Percentiles rank a stretch among this genome's conserved stretches.
These are phyloP conservation scores for Drosophila melanogaster DNA, from an alignment of 1,140 invertebrate genomes.

Conservation along the genomic window DNA sequence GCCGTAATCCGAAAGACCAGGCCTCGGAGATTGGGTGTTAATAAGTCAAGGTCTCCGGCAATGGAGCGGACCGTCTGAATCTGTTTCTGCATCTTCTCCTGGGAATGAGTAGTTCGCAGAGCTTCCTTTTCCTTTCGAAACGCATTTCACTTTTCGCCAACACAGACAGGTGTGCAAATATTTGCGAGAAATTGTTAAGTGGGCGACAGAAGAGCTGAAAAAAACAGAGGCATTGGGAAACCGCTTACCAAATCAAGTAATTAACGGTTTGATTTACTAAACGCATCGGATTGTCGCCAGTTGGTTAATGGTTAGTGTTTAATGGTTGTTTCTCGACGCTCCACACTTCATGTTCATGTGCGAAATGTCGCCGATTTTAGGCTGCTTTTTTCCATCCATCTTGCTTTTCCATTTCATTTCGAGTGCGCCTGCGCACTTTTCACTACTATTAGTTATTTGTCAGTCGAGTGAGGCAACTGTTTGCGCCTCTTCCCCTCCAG, in stretches of 20 bases:
- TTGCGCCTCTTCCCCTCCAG: conserved; percentile 48
- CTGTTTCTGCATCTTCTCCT: too few relatives aligned
- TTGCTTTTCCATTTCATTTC: conserved; percentile 43
- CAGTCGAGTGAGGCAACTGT: conserved; percentile 30
- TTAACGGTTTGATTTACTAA: conserved; percentile 81
- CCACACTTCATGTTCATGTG: conserved; percentile 50
- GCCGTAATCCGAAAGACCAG: conserved; percentile 27
- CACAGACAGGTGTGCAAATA: conserved; percentile 53
- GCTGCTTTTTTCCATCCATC: conserved; percentile 20
- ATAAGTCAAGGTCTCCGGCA: conserved; percentile 72
- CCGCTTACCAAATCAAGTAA: conserved; percentile 79
- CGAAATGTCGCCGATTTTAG: conserved; percentile 44
- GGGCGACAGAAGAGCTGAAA: conserved; percentile 22
- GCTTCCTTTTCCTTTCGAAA: conserved; percentile 72
- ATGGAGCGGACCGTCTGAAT: conserved; percentile 34
- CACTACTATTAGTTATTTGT: conserved; percentile 47
- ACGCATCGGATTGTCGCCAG: conserved; percentile 69
- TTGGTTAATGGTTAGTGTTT: conserved; percentile 23
- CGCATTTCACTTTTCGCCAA: conserved; percentile 72
- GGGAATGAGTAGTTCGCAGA: conserved; percentile 7
- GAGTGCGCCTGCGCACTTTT: conserved; percentile 64
- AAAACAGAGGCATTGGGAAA: conserved; percentile 58
- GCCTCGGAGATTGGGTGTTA: conserved; percentile 52
- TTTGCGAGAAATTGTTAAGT: conserved; percentile 64
- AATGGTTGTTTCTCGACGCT: conserved; percentile 18